Base-by-base conservation (phyloP, 1,140 invertebrate genomes). In the Samia ricini region DNA sequence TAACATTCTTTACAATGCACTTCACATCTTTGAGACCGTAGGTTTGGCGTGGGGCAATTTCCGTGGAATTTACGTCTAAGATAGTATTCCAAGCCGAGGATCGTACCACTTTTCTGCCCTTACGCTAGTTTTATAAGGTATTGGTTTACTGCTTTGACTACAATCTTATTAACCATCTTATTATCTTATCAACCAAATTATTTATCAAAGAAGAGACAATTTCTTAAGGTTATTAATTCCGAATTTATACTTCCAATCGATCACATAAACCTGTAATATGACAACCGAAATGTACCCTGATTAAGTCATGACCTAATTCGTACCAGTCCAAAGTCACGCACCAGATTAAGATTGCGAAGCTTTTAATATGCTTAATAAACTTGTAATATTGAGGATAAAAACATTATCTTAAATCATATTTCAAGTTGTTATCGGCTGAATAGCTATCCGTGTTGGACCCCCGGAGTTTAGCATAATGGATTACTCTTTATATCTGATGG, bases 331-430 rank as follows among this genome's bases (percentile, higher is more conserved):
- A 52, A 21, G 51, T 52, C 51, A 52, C 51, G 51, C 20, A 22
- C 51, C 51, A 52, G 51, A 52, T 52, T 52, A 15, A 21, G 21
- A 52, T 52, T 20, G 26, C 4, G 55, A 63, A 63, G 61, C 71
- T 57, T 67, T 72, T 72, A 72, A 72, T 72, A 64, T 65, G 36
- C 42, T 54, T 60, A 69, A 69, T 72, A 72, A 68, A 72, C 57
- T 63, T 72, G 49, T 42, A 63, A 63, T 52, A 63, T 51, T 61
- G 15, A 29, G n/a, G 61, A 55, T 69, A 69, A 69, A 69, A 66
- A 60, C 48, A 65, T 65, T 63, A 69, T 63, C 57, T 42, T 26
- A 21, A 55, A 21, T 64, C 56, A 62, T 69, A 65, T 57, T 65
- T 57, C 51, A 59, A 64, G 60, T 50, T 23, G 49, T 48, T 52